These are phyloP conservation scores for Heliocidaris tuberculata DNA, from an alignment of 35 echinoderm and acorn worm genomes.

Conservation along the genomic window DNA sequence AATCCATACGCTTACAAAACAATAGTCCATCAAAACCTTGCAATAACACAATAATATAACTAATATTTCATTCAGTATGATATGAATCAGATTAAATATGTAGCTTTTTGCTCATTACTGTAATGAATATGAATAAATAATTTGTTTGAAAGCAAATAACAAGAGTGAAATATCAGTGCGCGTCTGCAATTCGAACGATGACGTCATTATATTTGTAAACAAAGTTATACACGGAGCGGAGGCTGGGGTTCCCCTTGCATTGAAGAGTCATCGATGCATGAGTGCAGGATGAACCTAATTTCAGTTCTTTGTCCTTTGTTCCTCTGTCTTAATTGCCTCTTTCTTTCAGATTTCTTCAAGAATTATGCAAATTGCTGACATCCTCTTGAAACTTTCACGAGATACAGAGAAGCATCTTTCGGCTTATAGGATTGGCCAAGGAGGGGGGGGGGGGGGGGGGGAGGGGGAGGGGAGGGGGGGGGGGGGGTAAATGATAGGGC, in stretches of 20 bases:
- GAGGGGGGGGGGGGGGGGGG: neutral
- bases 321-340: neutral
- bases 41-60: neutral
- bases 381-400: neutral
- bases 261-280: neutral
- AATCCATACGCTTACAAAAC: neutral
- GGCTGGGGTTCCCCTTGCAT: slow-evolving; percentile 34
- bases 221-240: neutral
- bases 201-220: slow-evolving; percentile 41
- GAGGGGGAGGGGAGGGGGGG: too few relatives aligned
- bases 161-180: neutral
- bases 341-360: neutral
- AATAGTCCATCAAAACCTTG: neutral
- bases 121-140: neutral
- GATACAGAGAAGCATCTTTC: too few relatives aligned
- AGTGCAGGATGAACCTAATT: neutral
- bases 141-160: neutral
- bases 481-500: too few relatives aligned
- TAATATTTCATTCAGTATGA: neutral
- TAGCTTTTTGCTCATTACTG: neutral
- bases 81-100: neutral
- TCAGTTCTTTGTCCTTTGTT: neutral
- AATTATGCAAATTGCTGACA: neutral
- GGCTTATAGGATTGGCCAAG: neutral
- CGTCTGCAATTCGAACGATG: neutral